These are phyloP conservation scores for Phoxinus dragarum DNA, from an alignment of 2,797 vertebrate genomes.

Conservation along the genomic window DNA sequence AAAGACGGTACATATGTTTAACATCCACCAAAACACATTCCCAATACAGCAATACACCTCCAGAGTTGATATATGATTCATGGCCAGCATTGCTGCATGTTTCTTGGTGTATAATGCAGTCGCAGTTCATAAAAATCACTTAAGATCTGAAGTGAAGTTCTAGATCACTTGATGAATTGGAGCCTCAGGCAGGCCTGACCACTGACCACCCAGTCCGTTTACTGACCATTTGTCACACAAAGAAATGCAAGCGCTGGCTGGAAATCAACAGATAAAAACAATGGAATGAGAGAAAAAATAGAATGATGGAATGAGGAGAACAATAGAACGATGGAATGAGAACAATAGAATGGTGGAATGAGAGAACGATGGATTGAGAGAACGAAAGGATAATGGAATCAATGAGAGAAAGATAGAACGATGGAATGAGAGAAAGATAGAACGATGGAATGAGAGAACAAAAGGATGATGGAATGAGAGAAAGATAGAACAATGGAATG, in stretches of 20 bases:
- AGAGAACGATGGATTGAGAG: too few species aligned
- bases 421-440: too few species aligned
- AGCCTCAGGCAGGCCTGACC: not conserved
- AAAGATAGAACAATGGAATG: too few species aligned
- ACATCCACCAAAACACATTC: not conserved
- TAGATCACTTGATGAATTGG: not conserved
- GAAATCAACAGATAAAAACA: not conserved
- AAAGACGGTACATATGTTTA: not conserved
- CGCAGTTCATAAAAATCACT: not conserved
- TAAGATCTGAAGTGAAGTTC: not conserved
- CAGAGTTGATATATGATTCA: not conserved
- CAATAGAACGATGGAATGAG: rapidly evolving
- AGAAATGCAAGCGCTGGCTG: not conserved
- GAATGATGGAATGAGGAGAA: rapidly evolving
- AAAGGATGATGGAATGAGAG: too few species aligned
- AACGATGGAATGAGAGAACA: too few species aligned
- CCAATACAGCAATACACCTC: not conserved
- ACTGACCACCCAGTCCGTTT: not conserved
- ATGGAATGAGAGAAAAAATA: not conserved
- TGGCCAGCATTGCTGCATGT: not conserved
- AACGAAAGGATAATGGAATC: too few species aligned
- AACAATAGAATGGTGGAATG: not conserved
- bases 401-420: too few species aligned
- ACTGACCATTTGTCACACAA: not conserved
- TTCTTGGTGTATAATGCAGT: not conserved